Conservation (phyloP, 2,888 invertebrate species). For the Eugnorisma glareosa region DNA sequence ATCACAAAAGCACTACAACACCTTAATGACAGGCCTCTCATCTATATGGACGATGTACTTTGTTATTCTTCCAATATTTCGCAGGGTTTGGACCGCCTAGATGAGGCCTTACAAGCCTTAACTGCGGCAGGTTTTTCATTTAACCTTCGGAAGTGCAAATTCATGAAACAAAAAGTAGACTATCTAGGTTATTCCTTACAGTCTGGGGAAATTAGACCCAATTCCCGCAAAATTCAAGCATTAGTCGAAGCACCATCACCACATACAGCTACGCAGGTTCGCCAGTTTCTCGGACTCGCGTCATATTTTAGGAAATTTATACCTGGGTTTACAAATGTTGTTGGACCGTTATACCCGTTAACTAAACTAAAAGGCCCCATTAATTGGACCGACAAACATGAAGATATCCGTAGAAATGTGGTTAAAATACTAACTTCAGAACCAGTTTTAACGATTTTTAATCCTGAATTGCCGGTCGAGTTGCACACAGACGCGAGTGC, state of each 20-base stretch:
- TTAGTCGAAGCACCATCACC: conserved; percentile 12
- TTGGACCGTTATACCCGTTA: not conserved
- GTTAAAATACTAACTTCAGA: not conserved
- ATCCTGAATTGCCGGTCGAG: not conserved
- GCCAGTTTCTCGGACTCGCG: not conserved
- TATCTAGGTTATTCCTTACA: conserved; percentile 51
- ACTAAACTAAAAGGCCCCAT: not conserved
- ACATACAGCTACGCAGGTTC: not conserved
- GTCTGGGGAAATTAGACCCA: conserved; percentile 54
- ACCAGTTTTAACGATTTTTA: no score
- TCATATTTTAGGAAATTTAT: conserved; percentile 15
- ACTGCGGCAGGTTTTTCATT: conserved; percentile 51
- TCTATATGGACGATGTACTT: conserved; percentile 9
- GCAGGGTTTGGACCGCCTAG: conserved; percentile 20
- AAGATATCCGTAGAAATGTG: not conserved
- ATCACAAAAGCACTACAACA: not conserved
- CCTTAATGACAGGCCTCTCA: no score
- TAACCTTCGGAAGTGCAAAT: conserved; percentile 52
- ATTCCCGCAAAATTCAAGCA: conserved; percentile 56
- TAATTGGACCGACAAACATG: no score
- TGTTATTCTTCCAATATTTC: not conserved
- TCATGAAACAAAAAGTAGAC: conserved; percentile 31
- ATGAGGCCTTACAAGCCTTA: not conserved
- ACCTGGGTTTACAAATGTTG: not conserved
- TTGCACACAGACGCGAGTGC: not conserved